Evolutionary conservation across 2,888 invertebrate species (phyloP).

Genomic region (Nomada flava): DNA sequence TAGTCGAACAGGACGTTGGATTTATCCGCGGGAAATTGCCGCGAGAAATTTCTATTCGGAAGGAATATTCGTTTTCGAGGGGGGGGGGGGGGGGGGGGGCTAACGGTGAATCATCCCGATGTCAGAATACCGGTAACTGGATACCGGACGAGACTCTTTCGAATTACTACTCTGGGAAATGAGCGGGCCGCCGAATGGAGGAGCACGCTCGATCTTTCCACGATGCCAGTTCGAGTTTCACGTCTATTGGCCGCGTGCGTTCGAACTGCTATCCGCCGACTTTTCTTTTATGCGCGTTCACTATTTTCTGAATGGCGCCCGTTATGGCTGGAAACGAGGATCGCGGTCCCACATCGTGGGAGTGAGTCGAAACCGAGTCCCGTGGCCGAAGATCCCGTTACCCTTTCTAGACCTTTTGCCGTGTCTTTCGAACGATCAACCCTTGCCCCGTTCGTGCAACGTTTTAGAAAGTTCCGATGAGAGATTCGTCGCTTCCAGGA

Average conservation of each 20-base stretch:
- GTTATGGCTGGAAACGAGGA: slow-evolving; percentile 56
- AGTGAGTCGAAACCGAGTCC: slow-evolving; percentile 55
- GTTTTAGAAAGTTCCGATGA: slow-evolving; percentile 19
- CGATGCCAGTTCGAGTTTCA: slow-evolving; percentile 67
- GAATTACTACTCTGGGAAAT: slow-evolving; percentile 64
- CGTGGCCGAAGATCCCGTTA: slow-evolving; percentile 69
- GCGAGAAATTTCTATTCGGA: slow-evolving; percentile 49
- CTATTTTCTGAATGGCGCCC: slow-evolving; percentile 60
- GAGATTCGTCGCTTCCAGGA: slow-evolving; percentile 1
- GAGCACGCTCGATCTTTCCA: slow-evolving; percentile 49
- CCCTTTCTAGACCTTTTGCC: slow-evolving; percentile 64
- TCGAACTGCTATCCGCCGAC: slow-evolving; percentile 56
- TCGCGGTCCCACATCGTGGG: slow-evolving; percentile 62
- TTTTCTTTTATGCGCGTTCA: slow-evolving; percentile 61
- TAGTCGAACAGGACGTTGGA: not conserved
- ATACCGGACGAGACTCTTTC: slow-evolving; percentile 60
- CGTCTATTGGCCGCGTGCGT: slow-evolving; percentile 47
- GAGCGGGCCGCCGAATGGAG: slow-evolving; percentile 58
- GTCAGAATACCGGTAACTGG: slow-evolving; percentile 64
- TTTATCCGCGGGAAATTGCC: slow-evolving; percentile 33
- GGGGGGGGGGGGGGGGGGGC: not conserved
- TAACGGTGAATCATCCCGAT: slow-evolving; percentile 65
- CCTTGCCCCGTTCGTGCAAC: not conserved
- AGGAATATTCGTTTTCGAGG: slow-evolving; percentile 58
- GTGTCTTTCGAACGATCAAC: slow-evolving; percentile 24